Base-by-base conservation (phyloP, 2,113 vertebrate genomes). In the Lepisosteus oculatus region DNA sequence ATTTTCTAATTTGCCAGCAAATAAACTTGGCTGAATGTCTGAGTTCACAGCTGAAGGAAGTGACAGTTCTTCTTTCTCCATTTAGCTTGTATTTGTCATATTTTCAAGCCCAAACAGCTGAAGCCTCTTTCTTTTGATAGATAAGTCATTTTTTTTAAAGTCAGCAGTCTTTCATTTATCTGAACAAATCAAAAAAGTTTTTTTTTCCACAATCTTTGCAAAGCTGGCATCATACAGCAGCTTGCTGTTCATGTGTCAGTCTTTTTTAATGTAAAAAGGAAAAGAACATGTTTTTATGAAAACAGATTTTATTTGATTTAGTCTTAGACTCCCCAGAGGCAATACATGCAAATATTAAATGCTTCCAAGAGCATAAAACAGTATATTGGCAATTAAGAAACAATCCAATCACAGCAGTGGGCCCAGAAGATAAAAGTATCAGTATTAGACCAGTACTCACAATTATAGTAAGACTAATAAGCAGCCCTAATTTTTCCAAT, bases 1-100 rank as follows among this genome's bases (percentile, higher is more conserved):
- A n/a, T 59, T 59, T 59, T 59, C 11, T 59, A 17, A 69, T 69
- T 69, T 66, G 71, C 29, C 29, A 29, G 29, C 12, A 17, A 43
- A 44, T 11, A 59, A 3, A n/a, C 51, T 56, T n/a, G 5, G 12
- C 55, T 8, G n/a, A 11, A 55, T 3, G 8, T 15, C 55, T n/a
- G n/a, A 4, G 51, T 59, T 29, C 13, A 42, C 63, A 3, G 0
- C 9, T 72, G 64, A 72, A 42, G 44, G 64, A 65, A 41, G 63
- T 65, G 41, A 42, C 41, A 43, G 41, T 29, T 43, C 6, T 45
- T 29, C 6, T 55, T 56, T 8, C 11, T 41, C n/a, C n/a, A 41
- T 45, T 59, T 59, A 72, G 64, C 5, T 13, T 45, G 17, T n/a
- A 11, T 11, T 15, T 43, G 43, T 45, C 41, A 55, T 15, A 14